A percentile compares a stretch with the other conserved stretches of the same genome.
Conservation (phyloP, 2,888 invertebrate species). For the Aporophyla lueneburgensis region DNA sequence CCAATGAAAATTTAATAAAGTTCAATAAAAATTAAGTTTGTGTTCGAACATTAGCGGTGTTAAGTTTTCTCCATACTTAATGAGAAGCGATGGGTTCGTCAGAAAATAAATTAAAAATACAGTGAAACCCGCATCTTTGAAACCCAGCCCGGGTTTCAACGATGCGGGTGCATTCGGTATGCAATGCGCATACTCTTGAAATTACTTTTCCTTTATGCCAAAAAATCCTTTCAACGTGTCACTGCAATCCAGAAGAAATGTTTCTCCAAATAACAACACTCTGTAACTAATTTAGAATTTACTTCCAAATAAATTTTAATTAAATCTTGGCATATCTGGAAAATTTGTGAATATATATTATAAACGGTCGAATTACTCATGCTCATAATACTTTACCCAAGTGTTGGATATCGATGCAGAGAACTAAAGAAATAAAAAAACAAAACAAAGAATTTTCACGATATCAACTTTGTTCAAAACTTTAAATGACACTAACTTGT, state of each 20-base stretch:
- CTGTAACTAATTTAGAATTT: neutral
- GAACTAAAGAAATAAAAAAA: too few relatives aligned
- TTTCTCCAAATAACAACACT: too few relatives aligned
- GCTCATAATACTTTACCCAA: too few relatives aligned
- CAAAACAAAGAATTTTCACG: too few relatives aligned
- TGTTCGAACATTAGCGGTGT: slow-evolving; percentile 90
- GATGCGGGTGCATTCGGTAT: slow-evolving; percentile 82
- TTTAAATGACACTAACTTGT: too few relatives aligned
- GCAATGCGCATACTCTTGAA: slow-evolving; percentile 84
- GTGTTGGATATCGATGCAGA: too few relatives aligned
- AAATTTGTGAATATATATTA: neutral
- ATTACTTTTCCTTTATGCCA: slow-evolving; percentile 88
- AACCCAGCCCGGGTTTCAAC: slow-evolving; percentile 81
- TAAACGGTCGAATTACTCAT: too few relatives aligned
- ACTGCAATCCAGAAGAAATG: slow-evolving; percentile 76
- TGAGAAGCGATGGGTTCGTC: slow-evolving; percentile 91
- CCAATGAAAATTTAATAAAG: slow-evolving; percentile 90
- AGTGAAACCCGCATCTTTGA: too few relatives aligned
- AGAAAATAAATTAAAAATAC: slow-evolving; percentile 89
- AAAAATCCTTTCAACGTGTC: slow-evolving; percentile 79
- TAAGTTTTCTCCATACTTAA: slow-evolving; percentile 90
- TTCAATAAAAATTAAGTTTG: slow-evolving; percentile 91
- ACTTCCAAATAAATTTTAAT: neutral
- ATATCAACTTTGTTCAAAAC: too few relatives aligned
- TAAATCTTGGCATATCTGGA: neutral